Conservation (phyloP, 2,113 vertebrate species). For the Heliornis fulica region DNA sequence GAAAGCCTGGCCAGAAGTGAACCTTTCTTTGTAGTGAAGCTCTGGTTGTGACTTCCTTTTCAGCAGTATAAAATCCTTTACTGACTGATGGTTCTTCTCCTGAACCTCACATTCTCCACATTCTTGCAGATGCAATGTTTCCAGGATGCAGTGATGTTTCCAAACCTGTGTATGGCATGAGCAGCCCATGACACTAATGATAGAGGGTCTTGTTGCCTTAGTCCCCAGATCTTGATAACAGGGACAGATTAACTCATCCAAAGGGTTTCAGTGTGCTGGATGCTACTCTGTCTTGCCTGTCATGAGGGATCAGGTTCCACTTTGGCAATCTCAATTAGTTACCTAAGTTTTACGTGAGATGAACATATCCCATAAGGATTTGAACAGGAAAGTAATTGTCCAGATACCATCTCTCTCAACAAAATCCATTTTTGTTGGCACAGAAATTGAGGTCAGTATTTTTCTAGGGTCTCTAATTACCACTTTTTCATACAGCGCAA, state of each 20-base stretch:
- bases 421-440: background rate
- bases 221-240: background rate
- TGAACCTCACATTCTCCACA: background rate
- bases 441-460: background rate
- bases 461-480: background rate
- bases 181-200: background rate
- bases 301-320: background rate
- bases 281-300: background rate
- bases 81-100: background rate
- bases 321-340: background rate
- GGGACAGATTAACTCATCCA: background rate
- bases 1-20: background rate
- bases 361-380: background rate
- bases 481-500: background rate
- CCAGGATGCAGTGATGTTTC: background rate
- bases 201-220: background rate
- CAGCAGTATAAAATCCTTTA: background rate
- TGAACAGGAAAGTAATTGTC: background rate
- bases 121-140: too few relatives aligned
- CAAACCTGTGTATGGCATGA: background rate
- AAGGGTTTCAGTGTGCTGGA: background rate
- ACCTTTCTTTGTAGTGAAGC: background rate
- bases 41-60: background rate
- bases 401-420: background rate
- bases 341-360: background rate